Percentiles rank a stretch among this genome's conserved stretches.
phyloP scores from a whole-genome alignment of 2,113 vertebrate species.

The Planiliza haematocheilus region DNA sequence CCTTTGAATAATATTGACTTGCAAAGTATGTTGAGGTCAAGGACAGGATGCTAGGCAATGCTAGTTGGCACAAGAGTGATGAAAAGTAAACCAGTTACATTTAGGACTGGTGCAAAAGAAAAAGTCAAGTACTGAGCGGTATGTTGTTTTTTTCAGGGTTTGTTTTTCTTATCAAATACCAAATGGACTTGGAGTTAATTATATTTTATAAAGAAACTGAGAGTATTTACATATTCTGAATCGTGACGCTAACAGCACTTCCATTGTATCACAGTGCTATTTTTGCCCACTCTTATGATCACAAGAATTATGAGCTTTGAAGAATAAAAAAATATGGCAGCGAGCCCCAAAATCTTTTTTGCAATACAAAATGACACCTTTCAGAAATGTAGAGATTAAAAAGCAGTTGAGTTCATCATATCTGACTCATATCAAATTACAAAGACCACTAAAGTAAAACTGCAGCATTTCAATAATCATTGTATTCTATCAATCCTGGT shows the following conservation, averaged over 20 bases:
- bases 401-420: background rate
- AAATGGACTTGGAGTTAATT: too few relatives aligned
- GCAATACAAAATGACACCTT: background rate
- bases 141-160: too few relatives aligned
- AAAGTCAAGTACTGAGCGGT: constrained; percentile 39
- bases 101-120: constrained; percentile 42
- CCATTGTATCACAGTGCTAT: too few relatives aligned
- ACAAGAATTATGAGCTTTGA: constrained; percentile 45
- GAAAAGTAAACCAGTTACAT: constrained; percentile 62
- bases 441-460: too few relatives aligned
- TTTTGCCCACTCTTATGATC: constrained; percentile 5
- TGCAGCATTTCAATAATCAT: background rate
- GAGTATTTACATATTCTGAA: background rate
- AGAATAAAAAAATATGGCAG: constrained; percentile 53
- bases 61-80: constrained; percentile 70
- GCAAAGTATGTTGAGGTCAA: constrained; percentile 80
- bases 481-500: constrained; percentile 4
- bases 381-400: background rate
- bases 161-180: too few relatives aligned
- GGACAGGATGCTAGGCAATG: constrained; percentile 64
- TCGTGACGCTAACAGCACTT: too few relatives aligned
- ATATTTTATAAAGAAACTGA: constrained; percentile 6
- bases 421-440: background rate
- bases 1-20: constrained; percentile 85
- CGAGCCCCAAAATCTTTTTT: constrained; percentile 35